Evolutionary conservation across 2,888 invertebrate species (phyloP).

Genomic region (Netelia inedita): DNA sequence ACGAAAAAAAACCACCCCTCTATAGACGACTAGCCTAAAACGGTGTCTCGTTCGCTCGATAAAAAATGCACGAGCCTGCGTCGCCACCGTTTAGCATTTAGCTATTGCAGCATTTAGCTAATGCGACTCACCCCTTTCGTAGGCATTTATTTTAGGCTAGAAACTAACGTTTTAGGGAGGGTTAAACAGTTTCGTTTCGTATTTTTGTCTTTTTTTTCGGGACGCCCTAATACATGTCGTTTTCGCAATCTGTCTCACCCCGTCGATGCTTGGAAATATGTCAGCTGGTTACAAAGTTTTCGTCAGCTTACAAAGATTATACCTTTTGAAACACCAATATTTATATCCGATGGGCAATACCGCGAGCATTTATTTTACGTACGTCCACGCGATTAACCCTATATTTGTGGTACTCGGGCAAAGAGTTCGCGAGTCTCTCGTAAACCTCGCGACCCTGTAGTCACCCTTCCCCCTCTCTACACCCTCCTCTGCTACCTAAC

Average conservation of each 20-base stretch:
- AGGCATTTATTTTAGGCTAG: no score
- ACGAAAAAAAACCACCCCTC: no score
- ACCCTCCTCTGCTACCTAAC: no score
- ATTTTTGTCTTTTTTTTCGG: no score
- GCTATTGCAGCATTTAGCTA: no score
- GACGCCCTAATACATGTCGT: slow-evolving; percentile 1
- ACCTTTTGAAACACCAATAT: slow-evolving; percentile 11
- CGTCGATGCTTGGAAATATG: slow-evolving; percentile 67
- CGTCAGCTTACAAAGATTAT: slow-evolving; percentile 9
- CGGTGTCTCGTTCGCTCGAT: no score
- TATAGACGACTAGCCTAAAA: no score
- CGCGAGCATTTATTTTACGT: background rate
- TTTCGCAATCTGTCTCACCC: slow-evolving; percentile 11
- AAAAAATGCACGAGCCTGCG: no score
- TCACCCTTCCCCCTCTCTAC: background rate
- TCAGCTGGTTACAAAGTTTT: slow-evolving; percentile 72
- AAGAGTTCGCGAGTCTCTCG: slow-evolving; percentile 4
- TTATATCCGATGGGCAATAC: background rate
- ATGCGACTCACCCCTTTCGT: no score
- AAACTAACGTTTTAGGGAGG: no score
- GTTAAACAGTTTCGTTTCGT: no score
- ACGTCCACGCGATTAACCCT: slow-evolving; percentile 16
- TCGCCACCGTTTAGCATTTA: no score
- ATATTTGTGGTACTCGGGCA: slow-evolving; percentile 24
- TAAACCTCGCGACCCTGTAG: background rate